Percentiles rank a stretch among this genome's conserved stretches.
Conservation (phyloP, 1,140 invertebrate species). For the Riptortus pedestris region DNA sequence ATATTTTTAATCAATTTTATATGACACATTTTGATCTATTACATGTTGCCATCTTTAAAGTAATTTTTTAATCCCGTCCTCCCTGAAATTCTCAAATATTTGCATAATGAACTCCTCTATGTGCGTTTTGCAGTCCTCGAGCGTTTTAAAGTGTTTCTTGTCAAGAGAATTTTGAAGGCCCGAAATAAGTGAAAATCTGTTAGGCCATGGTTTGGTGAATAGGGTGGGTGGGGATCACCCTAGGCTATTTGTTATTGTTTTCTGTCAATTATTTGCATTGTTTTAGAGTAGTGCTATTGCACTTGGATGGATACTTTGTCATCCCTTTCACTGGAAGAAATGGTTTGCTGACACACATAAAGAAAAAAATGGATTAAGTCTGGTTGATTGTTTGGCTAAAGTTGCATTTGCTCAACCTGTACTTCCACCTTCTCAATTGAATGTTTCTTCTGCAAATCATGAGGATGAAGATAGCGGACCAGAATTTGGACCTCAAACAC, state of each 20-base stretch:
- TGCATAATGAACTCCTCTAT: no score
- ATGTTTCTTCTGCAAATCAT: background rate
- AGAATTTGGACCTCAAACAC: conserved; percentile 18
- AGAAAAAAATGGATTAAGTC: background rate
- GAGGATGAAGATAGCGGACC: background rate
- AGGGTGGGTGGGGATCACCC: background rate
- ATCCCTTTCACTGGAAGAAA: conserved; percentile 8
- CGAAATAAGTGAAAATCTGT: background rate
- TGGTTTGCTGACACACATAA: no score
- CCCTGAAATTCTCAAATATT: no score
- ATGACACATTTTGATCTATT: no score
- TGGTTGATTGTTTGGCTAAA: background rate
- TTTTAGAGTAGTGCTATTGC: conserved; percentile 24
- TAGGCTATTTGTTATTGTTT: background rate
- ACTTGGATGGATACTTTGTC: conserved; percentile 18
- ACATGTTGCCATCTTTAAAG: no score
- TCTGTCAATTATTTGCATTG: background rate
- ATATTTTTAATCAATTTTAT: no score
- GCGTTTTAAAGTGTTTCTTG: no score
- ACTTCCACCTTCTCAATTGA: background rate
- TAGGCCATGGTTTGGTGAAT: background rate
- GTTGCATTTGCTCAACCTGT: conserved; percentile 1
- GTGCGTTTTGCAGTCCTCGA: no score
- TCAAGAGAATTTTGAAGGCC: background rate
- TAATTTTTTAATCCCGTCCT: no score